These are phyloP conservation scores for Rhinogobio ventralis DNA, from an alignment of 2,797 vertebrate species.

Conservation along the genomic window DNA sequence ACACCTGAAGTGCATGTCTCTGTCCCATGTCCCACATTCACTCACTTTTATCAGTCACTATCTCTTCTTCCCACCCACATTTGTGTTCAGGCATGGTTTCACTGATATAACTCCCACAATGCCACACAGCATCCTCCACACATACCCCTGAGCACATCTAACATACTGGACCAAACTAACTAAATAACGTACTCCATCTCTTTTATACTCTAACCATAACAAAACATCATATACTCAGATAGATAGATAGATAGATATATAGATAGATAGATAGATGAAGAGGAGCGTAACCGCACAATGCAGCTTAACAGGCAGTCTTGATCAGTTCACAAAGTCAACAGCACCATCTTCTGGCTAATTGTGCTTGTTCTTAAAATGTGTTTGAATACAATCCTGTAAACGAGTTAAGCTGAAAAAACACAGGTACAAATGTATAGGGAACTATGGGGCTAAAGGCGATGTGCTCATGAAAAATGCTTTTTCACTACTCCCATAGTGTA, in stretches of 20 bases:
- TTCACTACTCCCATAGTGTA: too few relatives aligned
- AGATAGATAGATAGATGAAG: neutral
- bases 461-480: too few relatives aligned
- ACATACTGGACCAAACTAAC: neutral
- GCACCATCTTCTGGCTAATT: neutral
- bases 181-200: neutral
- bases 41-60: neutral
- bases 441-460: too few relatives aligned
- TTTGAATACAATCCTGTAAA: too few relatives aligned
- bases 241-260: neutral
- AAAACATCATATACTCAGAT: neutral
- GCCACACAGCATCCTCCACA: neutral
- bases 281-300: too few relatives aligned
- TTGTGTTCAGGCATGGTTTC: neutral
- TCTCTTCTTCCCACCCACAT: constrained; percentile 4
- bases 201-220: too few relatives aligned
- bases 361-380: neutral
- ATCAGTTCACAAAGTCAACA: neutral
- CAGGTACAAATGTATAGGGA: neutral
- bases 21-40: neutral
- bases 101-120: neutral
- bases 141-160: neutral
- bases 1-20: neutral
- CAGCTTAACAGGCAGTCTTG: neutral
- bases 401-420: neutral